phyloP scores from a whole-genome alignment of 2,113 vertebrate species.

The Notothenia rossii region DNA sequence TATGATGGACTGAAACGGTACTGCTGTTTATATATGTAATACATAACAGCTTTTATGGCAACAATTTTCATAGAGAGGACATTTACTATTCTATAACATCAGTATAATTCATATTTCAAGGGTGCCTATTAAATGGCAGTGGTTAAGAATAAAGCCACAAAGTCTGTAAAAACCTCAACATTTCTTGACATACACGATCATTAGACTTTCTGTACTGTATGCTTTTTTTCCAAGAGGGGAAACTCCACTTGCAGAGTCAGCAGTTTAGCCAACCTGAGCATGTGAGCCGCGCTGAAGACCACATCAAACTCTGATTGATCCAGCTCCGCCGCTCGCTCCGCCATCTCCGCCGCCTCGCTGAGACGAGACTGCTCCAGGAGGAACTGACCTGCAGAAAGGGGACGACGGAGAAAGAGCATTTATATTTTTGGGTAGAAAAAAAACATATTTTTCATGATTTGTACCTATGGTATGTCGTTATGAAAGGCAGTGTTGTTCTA shows the following conservation, averaged over 20 bases:
- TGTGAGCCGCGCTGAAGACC: conserved; percentile 97
- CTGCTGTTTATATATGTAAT: conserved; percentile 39
- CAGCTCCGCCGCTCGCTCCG: conserved; percentile 92
- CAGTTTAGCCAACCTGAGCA: conserved; percentile 91
- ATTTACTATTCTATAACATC: conserved; percentile 40
- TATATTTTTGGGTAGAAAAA: background rate
- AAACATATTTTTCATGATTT: background rate
- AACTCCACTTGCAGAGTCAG: background rate
- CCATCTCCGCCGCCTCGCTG: conserved; percentile 94
- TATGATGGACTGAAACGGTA: conserved; percentile 23
- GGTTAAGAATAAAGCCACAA: conserved; percentile 18
- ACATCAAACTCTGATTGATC: conserved; percentile 94
- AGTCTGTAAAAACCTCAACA: conserved; percentile 9
- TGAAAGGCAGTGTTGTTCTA: background rate
- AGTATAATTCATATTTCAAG: conserved; percentile 39
- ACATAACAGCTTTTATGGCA: conserved; percentile 38
- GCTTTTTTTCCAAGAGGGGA: background rate
- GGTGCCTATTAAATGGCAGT: conserved; percentile 21
- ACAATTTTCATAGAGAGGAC: conserved; percentile 26
- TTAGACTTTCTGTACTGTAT: background rate
- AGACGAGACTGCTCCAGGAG: conserved; percentile 93
- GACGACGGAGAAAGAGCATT: background rate
- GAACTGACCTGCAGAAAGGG: conserved; percentile 90
- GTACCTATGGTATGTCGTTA: background rate
- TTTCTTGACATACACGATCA: background rate